These are phyloP conservation scores for Ischnura elegans DNA, from an alignment of 2,888 invertebrate genomes.

Conservation along the genomic window DNA sequence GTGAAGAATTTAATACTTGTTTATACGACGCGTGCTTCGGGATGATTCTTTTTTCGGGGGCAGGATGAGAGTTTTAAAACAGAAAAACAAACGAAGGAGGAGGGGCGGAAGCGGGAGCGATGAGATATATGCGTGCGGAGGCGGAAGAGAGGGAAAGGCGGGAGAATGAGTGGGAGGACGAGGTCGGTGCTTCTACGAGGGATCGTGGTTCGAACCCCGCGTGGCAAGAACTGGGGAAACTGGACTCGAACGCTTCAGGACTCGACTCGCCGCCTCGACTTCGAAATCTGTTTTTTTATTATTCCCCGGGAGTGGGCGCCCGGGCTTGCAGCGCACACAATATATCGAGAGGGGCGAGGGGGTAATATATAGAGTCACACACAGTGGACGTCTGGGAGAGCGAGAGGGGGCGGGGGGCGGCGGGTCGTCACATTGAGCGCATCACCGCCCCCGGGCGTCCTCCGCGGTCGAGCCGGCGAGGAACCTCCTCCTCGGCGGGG, in stretches of 20 bases:
- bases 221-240: background rate
- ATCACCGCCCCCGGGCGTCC: background rate
- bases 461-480: background rate
- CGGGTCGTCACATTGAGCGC: background rate
- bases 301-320: conserved; percentile 19
- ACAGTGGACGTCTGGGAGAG: background rate
- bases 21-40: background rate
- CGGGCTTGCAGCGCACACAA: background rate
- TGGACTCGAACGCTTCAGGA: background rate
- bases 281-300: background rate
- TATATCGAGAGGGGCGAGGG: conserved; percentile 19
- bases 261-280: background rate
- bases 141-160: background rate
- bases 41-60: background rate
- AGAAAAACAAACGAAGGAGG: background rate
- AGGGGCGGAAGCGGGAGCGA: background rate
- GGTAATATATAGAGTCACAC: background rate
- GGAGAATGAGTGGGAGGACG: background rate
- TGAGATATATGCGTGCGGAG: background rate
- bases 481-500: background rate
- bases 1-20: background rate
- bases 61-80: too few relatives aligned
- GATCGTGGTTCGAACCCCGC: too few relatives aligned
- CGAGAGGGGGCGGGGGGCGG: background rate
- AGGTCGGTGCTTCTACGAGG: too few relatives aligned